Percentiles rank a stretch among this genome's conserved stretches.
Evolutionary conservation across 2,888 invertebrate genomes (phyloP).

Genomic region (Acrobasis consociella): DNA sequence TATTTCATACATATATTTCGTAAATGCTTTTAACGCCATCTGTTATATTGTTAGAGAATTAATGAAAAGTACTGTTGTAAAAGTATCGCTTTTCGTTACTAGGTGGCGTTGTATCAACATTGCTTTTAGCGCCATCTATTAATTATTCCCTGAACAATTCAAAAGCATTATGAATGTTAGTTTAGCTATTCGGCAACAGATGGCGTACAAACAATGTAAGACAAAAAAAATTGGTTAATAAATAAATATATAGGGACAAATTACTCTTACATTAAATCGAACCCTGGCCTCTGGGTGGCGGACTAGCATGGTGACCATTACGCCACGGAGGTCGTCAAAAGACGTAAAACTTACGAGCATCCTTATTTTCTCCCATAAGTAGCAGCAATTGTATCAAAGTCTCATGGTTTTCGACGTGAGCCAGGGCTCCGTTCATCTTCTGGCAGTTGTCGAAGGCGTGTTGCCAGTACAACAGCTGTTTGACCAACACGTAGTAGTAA

Average conservation of each 20-base stretch:
- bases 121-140: not conserved
- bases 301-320: no score
- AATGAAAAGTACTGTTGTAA: not conserved
- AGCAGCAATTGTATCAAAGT: conserved; percentile 61
- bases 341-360: conserved; percentile 67
- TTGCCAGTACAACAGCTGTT: conserved; percentile 64
- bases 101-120: conserved; percentile 22
- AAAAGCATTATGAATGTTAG: no score
- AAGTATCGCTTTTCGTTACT: not conserved
- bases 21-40: not conserved
- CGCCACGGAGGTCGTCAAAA: no score
- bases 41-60: not conserved
- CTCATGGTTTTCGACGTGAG: conserved; percentile 58
- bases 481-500: conserved; percentile 64
- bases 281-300: no score
- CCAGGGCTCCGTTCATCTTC: conserved; percentile 65
- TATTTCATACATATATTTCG: no score
- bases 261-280: no score
- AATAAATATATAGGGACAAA: no score
- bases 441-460: conserved; percentile 70
- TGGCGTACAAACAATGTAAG: no score
- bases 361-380: conserved; percentile 71
- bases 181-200: conserved; percentile 3
- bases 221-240: no score
- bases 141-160: no score